phyloP scores from a whole-genome alignment of 1,140 invertebrate genomes.

The Papilio dardanus region DNA sequence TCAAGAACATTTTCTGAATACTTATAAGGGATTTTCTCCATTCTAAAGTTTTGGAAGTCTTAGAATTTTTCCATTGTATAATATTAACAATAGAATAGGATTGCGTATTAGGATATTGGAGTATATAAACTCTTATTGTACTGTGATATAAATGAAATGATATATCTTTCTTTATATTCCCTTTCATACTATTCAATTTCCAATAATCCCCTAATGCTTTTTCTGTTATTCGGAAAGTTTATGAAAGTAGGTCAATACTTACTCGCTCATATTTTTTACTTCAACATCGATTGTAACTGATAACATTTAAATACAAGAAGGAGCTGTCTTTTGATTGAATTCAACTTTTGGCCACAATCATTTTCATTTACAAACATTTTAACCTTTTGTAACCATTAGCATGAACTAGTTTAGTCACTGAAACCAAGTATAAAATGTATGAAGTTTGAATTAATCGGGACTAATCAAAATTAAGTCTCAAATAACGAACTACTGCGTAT shows the following conservation, averaged over 20 bases:
- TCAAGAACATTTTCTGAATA: constrained; percentile 30
- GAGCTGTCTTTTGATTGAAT: neutral
- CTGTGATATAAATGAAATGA: constrained; percentile 19
- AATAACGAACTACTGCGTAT: too few species aligned
- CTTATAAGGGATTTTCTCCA: constrained; percentile 20
- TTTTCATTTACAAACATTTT: neutral
- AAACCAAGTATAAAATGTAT: neutral
- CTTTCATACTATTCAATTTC: neutral
- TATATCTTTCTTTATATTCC: neutral
- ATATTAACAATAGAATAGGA: constrained; percentile 15
- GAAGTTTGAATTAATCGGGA: neutral
- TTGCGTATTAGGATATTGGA: neutral
- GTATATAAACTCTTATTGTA: neutral
- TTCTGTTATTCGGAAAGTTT: neutral
- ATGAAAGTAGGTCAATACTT: neutral
- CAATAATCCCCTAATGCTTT: neutral
- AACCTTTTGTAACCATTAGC: neutral
- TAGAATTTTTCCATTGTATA: neutral
- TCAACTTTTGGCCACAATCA: neutral
- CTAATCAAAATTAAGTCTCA: neutral
- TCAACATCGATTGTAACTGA: neutral
- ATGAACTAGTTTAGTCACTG: neutral
- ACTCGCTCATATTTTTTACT: neutral
- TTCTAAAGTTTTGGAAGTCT: neutral
- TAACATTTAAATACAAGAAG: neutral